These are phyloP conservation scores for Lochmaea crataegi DNA, from an alignment of 2,888 invertebrate genomes.

Conservation along the genomic window DNA sequence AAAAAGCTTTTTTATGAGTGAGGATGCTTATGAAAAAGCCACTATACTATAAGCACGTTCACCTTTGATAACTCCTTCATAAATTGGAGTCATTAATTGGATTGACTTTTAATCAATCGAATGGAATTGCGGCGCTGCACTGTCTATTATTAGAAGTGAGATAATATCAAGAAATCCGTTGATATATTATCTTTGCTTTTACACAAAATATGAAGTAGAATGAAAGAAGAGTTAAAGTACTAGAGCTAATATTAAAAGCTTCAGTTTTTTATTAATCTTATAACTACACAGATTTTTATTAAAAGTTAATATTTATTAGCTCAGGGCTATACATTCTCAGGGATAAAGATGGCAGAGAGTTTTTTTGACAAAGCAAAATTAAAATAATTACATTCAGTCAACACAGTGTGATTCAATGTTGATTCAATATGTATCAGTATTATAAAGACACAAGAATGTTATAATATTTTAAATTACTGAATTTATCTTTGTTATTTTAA, in stretches of 20 bases:
- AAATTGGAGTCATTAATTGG: conserved; percentile 42
- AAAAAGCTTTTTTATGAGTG: no score
- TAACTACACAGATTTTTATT: not conserved
- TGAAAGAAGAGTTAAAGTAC: not conserved
- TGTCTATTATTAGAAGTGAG: conserved; percentile 24
- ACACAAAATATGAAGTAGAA: conserved; percentile 13
- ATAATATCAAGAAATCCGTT: conserved; percentile 32
- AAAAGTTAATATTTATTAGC: no score
- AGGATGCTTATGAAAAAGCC: not conserved
- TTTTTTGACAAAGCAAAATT: no score
- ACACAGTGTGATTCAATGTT: no score
- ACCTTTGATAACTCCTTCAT: conserved; percentile 44
- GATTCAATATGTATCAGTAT: no score
- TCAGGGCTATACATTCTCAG: no score
- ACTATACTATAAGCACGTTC: conserved; percentile 40
- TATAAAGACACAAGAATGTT: no score
- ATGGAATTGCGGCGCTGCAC: conserved; percentile 28
- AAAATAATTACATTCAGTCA: no score
- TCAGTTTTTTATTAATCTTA: not conserved
- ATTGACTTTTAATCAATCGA: conserved; percentile 41
- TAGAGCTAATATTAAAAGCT: not conserved
- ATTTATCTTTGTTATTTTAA: no score
- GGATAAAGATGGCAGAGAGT: no score
- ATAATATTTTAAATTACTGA: no score
- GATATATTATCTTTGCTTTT: conserved; percentile 21